Evolutionary conservation across 2,797 vertebrate genomes (phyloP).

Genomic region (Mormyrops boulengeri): DNA sequence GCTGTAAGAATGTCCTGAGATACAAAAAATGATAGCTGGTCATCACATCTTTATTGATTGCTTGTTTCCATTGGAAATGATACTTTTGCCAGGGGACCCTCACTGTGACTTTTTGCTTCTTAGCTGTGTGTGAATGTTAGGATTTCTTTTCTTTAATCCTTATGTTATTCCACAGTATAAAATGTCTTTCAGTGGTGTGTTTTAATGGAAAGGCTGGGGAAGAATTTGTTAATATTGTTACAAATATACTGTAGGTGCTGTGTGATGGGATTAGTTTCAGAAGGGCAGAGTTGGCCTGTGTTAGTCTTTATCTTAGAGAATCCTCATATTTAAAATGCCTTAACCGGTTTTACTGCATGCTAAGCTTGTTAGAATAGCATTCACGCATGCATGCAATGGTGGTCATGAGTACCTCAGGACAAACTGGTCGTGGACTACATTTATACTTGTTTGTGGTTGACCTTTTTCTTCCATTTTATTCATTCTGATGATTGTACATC

Average conservation of each 20-base stretch:
- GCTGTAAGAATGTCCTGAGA: not conserved
- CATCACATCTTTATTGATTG: not conserved
- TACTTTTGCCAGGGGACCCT: not conserved
- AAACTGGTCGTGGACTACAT: not conserved
- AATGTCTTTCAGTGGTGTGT: not conserved
- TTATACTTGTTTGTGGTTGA: not conserved
- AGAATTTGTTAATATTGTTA: not conserved
- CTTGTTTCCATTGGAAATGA: not conserved
- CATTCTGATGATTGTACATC: not conserved
- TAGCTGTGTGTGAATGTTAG: not conserved
- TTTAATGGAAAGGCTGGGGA: not conserved
- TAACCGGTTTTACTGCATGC: not conserved
- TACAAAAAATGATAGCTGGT: not conserved
- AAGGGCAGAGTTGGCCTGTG: not conserved
- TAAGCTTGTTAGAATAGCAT: not conserved
- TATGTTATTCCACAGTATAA: not conserved
- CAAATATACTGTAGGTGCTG: not conserved
- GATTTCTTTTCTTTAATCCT: not conserved
- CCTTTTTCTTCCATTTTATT: not conserved
- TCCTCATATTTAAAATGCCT: conserved; percentile 4
- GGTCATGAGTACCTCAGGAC: not conserved
- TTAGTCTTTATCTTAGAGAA: not conserved
- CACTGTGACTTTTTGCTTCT: not conserved
- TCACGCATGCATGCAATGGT: not conserved
- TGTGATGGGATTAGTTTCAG: not conserved